Evolutionary conservation across 2,113 vertebrate species (phyloP).

Genomic region (Tinamus guttatus): DNA sequence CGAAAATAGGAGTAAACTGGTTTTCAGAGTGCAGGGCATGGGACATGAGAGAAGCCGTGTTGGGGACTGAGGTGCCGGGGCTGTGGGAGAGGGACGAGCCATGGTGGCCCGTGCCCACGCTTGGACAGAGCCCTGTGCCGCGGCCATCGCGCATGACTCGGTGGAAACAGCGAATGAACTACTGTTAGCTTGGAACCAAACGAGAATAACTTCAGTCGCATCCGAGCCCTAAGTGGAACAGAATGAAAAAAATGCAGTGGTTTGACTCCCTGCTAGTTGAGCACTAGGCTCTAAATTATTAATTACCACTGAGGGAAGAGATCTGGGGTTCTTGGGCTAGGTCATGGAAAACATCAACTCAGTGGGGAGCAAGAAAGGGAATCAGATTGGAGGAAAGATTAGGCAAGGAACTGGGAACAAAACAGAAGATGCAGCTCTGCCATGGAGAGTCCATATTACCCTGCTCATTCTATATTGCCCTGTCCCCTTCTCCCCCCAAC

Average conservation of each 20-base stretch:
- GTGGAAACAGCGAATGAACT: neutral
- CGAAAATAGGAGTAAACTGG: neutral
- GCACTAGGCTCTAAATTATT: conserved; percentile 29
- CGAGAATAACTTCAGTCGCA: neutral
- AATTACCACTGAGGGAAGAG: neutral
- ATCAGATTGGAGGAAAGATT: conserved; percentile 11
- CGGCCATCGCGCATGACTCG: neutral
- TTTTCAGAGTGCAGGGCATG: neutral
- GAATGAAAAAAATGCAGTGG: conserved; percentile 59
- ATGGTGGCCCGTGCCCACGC: neutral
- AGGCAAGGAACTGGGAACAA: neutral
- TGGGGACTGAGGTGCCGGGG: neutral
- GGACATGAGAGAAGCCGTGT: neutral
- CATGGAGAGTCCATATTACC: neutral
- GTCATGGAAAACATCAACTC: neutral
- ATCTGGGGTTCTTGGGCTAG: conserved; percentile 15
- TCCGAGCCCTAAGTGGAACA: conserved; percentile 40
- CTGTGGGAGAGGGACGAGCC: neutral
- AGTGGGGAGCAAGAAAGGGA: neutral
- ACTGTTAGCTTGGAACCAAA: neutral
- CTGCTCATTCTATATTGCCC: neutral
- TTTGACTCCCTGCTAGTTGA: conserved; percentile 55
- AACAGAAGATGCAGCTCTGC: neutral
- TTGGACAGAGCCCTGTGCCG: neutral
- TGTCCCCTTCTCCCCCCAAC: neutral